Percentiles rank a stretch among this genome's conserved stretches.
phyloP scores from a whole-genome alignment of 2,888 invertebrate genomes.

The Exephanes ischioxanthus region DNA sequence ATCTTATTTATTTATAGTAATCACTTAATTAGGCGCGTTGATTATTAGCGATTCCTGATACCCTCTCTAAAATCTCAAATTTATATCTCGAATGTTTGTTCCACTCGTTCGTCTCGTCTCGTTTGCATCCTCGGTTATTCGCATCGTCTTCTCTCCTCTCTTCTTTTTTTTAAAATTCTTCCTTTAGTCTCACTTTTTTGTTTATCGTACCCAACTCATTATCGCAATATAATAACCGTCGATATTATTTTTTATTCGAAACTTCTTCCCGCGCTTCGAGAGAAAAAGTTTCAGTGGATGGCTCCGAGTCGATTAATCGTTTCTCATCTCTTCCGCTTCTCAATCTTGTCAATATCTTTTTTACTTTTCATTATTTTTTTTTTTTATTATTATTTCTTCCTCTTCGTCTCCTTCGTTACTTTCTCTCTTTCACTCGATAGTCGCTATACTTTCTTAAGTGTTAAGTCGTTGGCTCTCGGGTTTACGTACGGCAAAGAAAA shows the following conservation, averaged over 20 bases:
- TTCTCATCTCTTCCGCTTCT: constrained; percentile 43
- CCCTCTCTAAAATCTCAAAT: constrained; percentile 37
- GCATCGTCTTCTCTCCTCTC: neutral
- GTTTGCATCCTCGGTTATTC: constrained; percentile 6
- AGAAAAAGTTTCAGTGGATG: constrained; percentile 78
- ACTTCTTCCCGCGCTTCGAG: constrained; percentile 24
- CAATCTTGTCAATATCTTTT: constrained; percentile 17
- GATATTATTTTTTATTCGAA: constrained; percentile 18
- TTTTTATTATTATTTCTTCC: constrained; percentile 21
- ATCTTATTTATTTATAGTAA: constrained; percentile 66
- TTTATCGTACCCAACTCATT: constrained; percentile 61
- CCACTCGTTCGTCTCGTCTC: neutral
- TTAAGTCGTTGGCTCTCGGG: constrained; percentile 69
- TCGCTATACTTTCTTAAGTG: constrained; percentile 69
- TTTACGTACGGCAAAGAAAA: constrained; percentile 59
- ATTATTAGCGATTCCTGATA: constrained; percentile 71
- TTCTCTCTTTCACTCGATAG: constrained; percentile 35
- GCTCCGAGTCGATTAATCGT: constrained; percentile 78
- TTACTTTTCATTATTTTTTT: neutral
- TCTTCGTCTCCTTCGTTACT: constrained; percentile 3
- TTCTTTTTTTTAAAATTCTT: neutral
- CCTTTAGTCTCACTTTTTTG: constrained; percentile 4
- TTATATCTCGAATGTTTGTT: constrained; percentile 27
- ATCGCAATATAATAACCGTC: constrained; percentile 38
- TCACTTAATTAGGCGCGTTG: constrained; percentile 80